Conservation (phyloP, 2,797 vertebrate genomes). For the Rhinophrynus dorsalis region DNA sequence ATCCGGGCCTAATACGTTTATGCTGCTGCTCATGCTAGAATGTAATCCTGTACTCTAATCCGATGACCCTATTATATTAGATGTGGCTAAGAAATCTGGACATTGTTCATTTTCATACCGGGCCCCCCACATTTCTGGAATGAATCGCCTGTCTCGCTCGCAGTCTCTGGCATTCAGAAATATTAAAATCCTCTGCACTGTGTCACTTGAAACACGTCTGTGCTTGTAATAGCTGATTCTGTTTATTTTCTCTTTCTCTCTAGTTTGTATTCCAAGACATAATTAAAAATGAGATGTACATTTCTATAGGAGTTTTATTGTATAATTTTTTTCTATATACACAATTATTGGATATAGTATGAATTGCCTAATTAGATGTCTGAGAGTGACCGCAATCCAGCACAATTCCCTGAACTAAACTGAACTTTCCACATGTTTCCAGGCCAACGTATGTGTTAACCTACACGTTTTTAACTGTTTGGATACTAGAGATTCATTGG, state of each 20-base stretch:
- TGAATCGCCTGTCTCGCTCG: not conserved
- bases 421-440: not conserved
- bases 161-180: not conserved
- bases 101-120: not conserved
- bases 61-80: too few species aligned
- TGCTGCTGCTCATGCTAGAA: too few species aligned
- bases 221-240: constrained; percentile 20
- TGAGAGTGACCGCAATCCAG: not conserved
- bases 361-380: not conserved
- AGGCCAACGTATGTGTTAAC: too few species aligned
- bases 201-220: not conserved
- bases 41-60: too few species aligned
- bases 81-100: not conserved
- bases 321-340: not conserved
- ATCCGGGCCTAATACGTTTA: too few species aligned
- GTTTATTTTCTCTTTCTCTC: too few species aligned
- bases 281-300: not conserved
- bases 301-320: not conserved
- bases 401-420: not conserved
- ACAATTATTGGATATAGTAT: not conserved
- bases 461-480: too few species aligned
- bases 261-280: not conserved
- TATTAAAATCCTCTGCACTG: not conserved
- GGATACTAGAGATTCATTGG: too few species aligned
- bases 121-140: not conserved